Conservation (phyloP, 2,797 vertebrate species). For the Petrocephalus sullivani region DNA sequence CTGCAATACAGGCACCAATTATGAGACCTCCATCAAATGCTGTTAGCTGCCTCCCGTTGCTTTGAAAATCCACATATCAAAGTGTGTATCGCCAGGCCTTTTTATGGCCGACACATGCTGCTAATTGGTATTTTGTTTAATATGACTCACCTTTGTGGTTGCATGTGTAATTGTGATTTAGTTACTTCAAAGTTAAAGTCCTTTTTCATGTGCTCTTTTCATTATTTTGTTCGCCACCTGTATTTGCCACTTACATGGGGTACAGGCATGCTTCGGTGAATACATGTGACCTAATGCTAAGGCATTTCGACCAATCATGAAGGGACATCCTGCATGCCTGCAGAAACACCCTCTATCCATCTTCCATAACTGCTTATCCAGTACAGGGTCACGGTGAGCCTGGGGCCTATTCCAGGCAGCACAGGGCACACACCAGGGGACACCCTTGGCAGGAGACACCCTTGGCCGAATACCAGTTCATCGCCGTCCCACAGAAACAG, state of each 20-base stretch:
- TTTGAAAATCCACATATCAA: conserved; percentile 6
- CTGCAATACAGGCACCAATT: neutral
- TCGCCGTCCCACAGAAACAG: neutral
- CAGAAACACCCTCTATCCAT: neutral
- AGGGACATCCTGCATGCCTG: neutral
- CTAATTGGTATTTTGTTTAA: neutral
- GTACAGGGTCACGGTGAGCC: neutral
- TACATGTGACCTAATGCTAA: neutral
- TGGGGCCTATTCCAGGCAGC: neutral
- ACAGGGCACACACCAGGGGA: neutral
- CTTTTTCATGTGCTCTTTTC: neutral
- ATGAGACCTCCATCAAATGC: neutral
- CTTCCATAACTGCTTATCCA: neutral
- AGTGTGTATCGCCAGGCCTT: neutral
- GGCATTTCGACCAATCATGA: neutral
- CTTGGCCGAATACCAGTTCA: neutral
- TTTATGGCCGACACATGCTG: neutral
- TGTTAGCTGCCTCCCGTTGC: neutral
- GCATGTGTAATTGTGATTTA: neutral
- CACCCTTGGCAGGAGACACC: neutral
- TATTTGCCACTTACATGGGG: neutral
- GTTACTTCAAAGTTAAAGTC: conserved; percentile 7
- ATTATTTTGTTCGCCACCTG: neutral
- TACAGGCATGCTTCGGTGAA: neutral
- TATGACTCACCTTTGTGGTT: neutral